Conservation (phyloP, 2,113 vertebrate species). For the Candoia aspera region DNA sequence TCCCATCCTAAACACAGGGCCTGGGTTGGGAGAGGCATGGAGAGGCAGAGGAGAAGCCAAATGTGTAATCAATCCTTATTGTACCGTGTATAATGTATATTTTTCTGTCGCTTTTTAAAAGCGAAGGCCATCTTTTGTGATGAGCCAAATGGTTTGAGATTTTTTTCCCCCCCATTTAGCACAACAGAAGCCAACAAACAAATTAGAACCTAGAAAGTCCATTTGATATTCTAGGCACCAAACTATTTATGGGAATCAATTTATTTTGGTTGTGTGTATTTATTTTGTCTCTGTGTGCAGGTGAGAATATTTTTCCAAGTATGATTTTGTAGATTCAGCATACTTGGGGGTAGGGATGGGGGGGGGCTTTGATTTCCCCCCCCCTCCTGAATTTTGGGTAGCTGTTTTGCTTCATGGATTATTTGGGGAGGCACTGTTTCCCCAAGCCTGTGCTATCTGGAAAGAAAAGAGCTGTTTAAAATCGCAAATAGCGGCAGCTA, state of each 20-base stretch:
- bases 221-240: slow-evolving; percentile 18
- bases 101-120: slow-evolving; percentile 48
- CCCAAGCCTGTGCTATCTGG: slow-evolving; percentile 37
- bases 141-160: slow-evolving; percentile 55
- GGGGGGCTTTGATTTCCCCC: too few relatives aligned
- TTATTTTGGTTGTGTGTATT: background rate
- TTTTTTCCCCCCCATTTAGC: slow-evolving; percentile 20
- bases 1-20: slow-evolving; percentile 54
- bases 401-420: background rate
- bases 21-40: background rate
- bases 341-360: background rate
- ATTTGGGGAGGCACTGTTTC: background rate
- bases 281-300: background rate
- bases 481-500: slow-evolving; percentile 38
- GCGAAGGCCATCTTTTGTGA: slow-evolving; percentile 52
- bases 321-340: background rate
- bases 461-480: slow-evolving; percentile 56
- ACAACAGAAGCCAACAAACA: slow-evolving; percentile 7
- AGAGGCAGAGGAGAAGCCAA: slow-evolving; percentile 39
- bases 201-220: slow-evolving; percentile 23
- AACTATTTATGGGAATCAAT: background rate
- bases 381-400: background rate
- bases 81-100: slow-evolving; percentile 57
- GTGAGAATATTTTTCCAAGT: background rate
- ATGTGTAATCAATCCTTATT: slow-evolving; percentile 64